Evolutionary conservation across 1,140 invertebrate species (phyloP), one percentile per base, ranked within the genome.

Genomic region (Sminthurinus signatus): DNA sequence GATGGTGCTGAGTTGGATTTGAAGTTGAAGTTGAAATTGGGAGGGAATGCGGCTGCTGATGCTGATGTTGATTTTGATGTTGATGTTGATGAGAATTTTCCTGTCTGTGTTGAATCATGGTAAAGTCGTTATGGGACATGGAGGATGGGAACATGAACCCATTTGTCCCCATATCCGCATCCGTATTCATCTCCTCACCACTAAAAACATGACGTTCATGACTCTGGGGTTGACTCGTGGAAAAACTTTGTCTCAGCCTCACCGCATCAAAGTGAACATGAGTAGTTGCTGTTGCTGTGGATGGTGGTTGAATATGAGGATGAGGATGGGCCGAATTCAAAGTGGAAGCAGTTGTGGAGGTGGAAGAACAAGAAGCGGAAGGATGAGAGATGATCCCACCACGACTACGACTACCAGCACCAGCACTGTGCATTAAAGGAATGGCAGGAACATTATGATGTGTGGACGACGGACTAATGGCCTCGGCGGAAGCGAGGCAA

Each of bases 401-500:
- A n/a, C n/a, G n/a, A n/a, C n/a, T n/a, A n/a, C n/a, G n/a, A n/a
- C n/a, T n/a, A n/a, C n/a, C n/a, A n/a, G n/a, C n/a, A n/a, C n/a
- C n/a, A n/a, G n/a, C n/a, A n/a, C n/a, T n/a, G n/a, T n/a, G n/a
- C n/a, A n/a, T n/a, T n/a, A n/a, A n/a, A n/a, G n/a, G n/a, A n/a
- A n/a, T n/a, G n/a, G n/a, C 15, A 42, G 52, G 25, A 60, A 32
- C 55, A 36, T 15, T 36, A 5, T 15, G 32, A 36, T 36, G 5
- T 15, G 32, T 8, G 15, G 5, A 36, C 32, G 61, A 31, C 15
- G 61, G 51, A 19, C 21, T 65, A 27, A 69, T 48, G 27, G 67
- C 67, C 48, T 69, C 67, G 14, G 56, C 60, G 1, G 67, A 69
- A 31, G 52, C 60, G 2, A 69, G 48, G 60, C 67, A 69, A 48